A percentile compares a stretch with the other conserved stretches of the same genome.
Evolutionary conservation across 2,113 vertebrate genomes (phyloP).

Genomic region (Burhinus oedicnemus): DNA sequence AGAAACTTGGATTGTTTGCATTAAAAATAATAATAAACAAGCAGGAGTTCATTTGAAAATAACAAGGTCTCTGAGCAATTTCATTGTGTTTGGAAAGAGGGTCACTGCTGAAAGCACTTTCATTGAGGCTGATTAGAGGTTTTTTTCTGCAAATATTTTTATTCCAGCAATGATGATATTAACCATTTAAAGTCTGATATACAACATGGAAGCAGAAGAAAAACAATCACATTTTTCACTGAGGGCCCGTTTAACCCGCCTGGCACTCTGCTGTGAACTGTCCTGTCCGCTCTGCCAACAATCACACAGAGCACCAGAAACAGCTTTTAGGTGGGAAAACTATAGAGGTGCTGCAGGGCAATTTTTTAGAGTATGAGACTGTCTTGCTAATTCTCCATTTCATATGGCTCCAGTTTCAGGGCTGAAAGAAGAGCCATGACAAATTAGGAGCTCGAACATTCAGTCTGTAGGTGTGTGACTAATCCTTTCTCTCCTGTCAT

Average conservation of each 20-base stretch:
- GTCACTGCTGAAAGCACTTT: slow-evolving; percentile 48
- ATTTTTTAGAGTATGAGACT: background rate
- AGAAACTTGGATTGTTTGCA: slow-evolving; percentile 23
- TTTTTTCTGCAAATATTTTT: background rate
- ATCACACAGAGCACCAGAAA: background rate
- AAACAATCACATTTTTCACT: background rate
- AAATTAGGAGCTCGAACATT: background rate
- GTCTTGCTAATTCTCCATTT: background rate
- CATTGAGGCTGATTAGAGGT: background rate
- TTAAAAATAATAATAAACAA: slow-evolving; percentile 44
- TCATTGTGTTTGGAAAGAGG: slow-evolving; percentile 43
- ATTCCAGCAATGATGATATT: background rate
- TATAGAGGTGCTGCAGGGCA: background rate
- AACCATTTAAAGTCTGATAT: background rate
- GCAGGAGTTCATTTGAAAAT: slow-evolving; percentile 51
- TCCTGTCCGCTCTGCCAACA: background rate
- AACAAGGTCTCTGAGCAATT: slow-evolving; percentile 57
- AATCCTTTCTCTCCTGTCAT: background rate
- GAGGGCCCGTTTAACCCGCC: background rate
- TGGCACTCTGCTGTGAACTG: background rate
- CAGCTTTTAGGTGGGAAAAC: background rate
- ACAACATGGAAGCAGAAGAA: background rate
- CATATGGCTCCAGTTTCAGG: background rate
- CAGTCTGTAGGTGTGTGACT: background rate
- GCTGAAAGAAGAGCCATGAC: background rate